Conservation (phyloP, 2,113 vertebrate species). For the Andinoacara biseriatus region DNA sequence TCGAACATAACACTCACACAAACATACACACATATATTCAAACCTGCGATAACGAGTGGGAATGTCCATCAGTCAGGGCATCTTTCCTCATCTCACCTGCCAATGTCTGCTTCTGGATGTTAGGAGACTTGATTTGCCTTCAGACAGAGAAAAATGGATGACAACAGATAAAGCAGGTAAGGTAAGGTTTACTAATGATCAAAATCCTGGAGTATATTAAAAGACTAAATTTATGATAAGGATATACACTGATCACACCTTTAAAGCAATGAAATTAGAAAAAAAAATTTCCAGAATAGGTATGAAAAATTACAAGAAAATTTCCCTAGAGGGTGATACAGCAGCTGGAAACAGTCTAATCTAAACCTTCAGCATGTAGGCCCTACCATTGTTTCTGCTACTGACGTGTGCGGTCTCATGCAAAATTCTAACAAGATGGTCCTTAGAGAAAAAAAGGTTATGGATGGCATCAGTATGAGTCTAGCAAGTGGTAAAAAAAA, state of each 20-base stretch:
- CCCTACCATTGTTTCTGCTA: too few species aligned
- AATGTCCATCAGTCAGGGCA: constrained; percentile 85
- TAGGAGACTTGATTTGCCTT: constrained; percentile 92
- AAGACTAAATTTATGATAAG: not conserved
- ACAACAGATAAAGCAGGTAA: constrained; percentile 13
- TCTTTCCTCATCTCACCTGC: constrained; percentile 91
- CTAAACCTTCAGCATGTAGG: too few species aligned
- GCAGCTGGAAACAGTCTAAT: too few species aligned
- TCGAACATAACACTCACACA: not conserved
- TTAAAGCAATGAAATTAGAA: too few species aligned
- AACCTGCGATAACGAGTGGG: constrained; percentile 85
- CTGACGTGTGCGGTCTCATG: too few species aligned
- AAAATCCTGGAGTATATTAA: not conserved
- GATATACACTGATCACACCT: not conserved
- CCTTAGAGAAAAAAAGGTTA: not conserved
- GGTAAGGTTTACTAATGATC: not conserved
- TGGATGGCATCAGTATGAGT: not conserved
- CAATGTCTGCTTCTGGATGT: constrained; percentile 88
- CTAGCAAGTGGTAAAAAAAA: not conserved
- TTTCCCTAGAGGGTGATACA: too few species aligned
- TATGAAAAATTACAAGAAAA: too few species aligned
- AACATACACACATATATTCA: constrained; percentile 20
- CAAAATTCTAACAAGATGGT: too few species aligned
- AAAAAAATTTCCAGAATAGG: too few species aligned
- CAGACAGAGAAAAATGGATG: constrained; percentile 34